Base-by-base conservation (phyloP, 2,113 vertebrate genomes). In the Microtus richardsoni region DNA sequence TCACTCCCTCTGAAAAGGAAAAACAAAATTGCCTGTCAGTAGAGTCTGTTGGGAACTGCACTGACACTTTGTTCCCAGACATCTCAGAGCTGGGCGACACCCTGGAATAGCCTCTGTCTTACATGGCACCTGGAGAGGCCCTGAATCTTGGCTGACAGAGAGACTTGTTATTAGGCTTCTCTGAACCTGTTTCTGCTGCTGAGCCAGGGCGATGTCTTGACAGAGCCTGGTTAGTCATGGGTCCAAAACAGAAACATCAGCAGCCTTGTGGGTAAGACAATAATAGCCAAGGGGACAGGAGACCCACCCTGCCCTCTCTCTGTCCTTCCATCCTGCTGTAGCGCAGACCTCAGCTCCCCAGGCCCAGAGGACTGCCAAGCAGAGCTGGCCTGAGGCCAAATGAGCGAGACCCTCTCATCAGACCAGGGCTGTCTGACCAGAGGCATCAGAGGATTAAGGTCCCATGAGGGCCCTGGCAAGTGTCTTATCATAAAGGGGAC, bases 401-500 rank as follows among this genome's bases (percentile, higher is more conserved):
- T 58, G 70, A 93, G 80, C 16, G 30, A 7, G 14, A 79, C 62
- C 60, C 52, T 91, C 44, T 83, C 58, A 7, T 62, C 86, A 96
- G 93, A 91, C 62, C 4, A 8, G 73, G 88, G 74, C 52, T 79
- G 60, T 94, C 91, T 95, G 94, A 78, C 82, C 91, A 52, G 94
- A 4, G 2, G 79, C 95, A 12, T 33, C 0, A 0, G 58, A 91
- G 71, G 96, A 92, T 95, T 93, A 95, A 62, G 79, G 94, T 93
- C 97, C 79, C 60, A 0, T 0, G 88, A 96, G 94, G 66, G 71
- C 28, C 44, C 93, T 85, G 91, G 74, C 58, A 71, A 95, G 83
- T 54, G 64, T 94, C 96, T 97, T 94, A 96, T 96, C 95, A 70
- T 92, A 93, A 93, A 96, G 80, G 26, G 44, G 71, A 92, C 26